Percentiles rank a stretch among this genome's conserved stretches.
Evolutionary conservation across 2,888 invertebrate genomes (phyloP).

Genomic region (Dryomyza anilis): DNA sequence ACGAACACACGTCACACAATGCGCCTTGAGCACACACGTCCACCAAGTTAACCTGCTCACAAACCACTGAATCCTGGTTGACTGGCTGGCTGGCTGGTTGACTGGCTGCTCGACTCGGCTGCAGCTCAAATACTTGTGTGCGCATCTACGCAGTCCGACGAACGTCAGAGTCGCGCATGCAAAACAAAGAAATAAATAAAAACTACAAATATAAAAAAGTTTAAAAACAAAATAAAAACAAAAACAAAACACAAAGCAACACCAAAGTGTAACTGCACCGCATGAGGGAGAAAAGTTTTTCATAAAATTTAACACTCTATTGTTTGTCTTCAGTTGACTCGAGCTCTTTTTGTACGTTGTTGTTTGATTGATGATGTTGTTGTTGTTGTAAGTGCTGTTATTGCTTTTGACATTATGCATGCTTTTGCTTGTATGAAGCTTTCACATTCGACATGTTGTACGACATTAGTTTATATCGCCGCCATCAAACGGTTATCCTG

Average conservation of each 20-base stretch:
- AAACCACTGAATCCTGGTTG: constrained; percentile 15
- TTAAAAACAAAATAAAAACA: not conserved
- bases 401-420: not conserved
- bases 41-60: constrained; percentile 16
- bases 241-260: not conserved
- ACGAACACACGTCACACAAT: not conserved
- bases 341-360: not conserved
- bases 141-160: not conserved
- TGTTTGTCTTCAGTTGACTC: too few species aligned
- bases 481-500: not conserved
- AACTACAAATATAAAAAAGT: too few species aligned
- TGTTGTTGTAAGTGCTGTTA: constrained; percentile 4
- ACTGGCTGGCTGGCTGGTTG: not conserved
- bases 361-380: not conserved
- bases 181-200: not conserved
- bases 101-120: not conserved
- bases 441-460: not conserved
- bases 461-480: not conserved
- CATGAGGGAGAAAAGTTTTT: not conserved
- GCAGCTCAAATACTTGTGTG: not conserved
- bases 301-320: constrained; percentile 13
- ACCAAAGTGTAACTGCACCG: not conserved
- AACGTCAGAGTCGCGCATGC: constrained; percentile 1
- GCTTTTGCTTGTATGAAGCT: not conserved
- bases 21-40: not conserved